Conservation (phyloP, 1,140 invertebrate species). For the Ctenoplectra terminalis region DNA sequence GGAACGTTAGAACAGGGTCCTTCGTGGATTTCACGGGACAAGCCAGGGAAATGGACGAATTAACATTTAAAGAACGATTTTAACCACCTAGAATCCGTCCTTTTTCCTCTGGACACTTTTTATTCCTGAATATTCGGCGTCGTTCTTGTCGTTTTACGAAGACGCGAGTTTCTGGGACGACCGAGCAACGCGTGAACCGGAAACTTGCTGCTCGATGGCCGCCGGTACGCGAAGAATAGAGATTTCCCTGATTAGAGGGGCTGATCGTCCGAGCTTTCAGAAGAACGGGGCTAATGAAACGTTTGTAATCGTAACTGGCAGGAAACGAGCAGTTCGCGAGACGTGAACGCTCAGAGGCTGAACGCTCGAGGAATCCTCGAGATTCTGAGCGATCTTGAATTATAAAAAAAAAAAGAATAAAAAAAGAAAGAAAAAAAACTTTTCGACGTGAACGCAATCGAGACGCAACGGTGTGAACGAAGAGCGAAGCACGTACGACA, state of each 20-base stretch:
- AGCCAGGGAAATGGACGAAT: conserved; percentile 70
- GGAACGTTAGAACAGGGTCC: conserved; percentile 29
- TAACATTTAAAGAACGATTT: conserved; percentile 76
- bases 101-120: too few species aligned
- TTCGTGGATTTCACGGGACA: conserved; percentile 48
- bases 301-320: conserved; percentile 36
- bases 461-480: not conserved
- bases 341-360: not conserved
- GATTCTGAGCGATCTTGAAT: not conserved
- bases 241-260: conserved; percentile 44
- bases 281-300: conserved; percentile 19
- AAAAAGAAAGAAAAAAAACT: not conserved
- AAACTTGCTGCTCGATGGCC: conserved; percentile 17
- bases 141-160: not conserved
- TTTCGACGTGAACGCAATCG: not conserved
- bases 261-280: conserved; percentile 1
- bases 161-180: conserved; percentile 7
- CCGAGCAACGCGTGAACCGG: conserved; percentile 15
- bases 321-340: conserved; percentile 41
- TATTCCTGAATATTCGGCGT: not conserved
- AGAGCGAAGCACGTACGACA: not conserved
- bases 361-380: not conserved
- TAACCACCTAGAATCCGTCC: conserved; percentile 25
- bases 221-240: conserved; percentile 45
- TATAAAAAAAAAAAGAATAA: too few species aligned